Conservation (phyloP, 2,888 invertebrate species). For the Agrenia bidenticulata region DNA sequence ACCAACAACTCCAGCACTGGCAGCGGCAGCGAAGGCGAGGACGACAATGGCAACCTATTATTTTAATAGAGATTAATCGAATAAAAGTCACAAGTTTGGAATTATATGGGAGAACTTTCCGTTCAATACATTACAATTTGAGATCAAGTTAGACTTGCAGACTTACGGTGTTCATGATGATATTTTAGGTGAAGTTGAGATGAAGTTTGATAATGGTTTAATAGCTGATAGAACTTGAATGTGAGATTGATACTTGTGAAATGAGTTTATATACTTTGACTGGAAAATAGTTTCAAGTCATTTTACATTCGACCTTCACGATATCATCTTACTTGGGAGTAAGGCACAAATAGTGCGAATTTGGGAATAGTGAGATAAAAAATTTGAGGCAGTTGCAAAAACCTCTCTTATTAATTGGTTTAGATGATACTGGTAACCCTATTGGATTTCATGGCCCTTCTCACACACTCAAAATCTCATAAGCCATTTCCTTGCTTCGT, state of each 20-base stretch:
- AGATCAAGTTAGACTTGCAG: not conserved
- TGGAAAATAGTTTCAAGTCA: constrained; percentile 4
- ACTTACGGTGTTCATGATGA: constrained; percentile 39
- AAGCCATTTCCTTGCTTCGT: too few species aligned
- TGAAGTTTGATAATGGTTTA: constrained; percentile 18
- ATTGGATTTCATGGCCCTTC: not conserved
- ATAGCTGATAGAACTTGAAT: not conserved
- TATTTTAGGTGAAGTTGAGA: constrained; percentile 8
- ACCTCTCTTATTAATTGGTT: too few species aligned
- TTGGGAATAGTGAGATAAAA: too few species aligned
- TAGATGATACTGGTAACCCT: not conserved
- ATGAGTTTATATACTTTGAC: constrained; percentile 13
- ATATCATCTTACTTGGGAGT: too few species aligned
- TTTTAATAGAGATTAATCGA: constrained; percentile 4
- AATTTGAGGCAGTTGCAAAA: too few species aligned
- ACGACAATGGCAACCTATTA: constrained; percentile 31
- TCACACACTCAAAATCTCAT: too few species aligned
- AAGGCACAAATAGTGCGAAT: too few species aligned
- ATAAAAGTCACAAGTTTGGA: not conserved
- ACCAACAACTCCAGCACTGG: constrained; percentile 35
- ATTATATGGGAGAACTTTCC: not conserved
- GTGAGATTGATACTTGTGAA: not conserved
- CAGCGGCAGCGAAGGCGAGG: constrained; percentile 33
- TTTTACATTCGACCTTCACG: too few species aligned
- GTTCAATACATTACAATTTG: too few species aligned